phyloP scores from a whole-genome alignment of 1,140 invertebrate genomes.

The Temnothorax longispinosus region DNA sequence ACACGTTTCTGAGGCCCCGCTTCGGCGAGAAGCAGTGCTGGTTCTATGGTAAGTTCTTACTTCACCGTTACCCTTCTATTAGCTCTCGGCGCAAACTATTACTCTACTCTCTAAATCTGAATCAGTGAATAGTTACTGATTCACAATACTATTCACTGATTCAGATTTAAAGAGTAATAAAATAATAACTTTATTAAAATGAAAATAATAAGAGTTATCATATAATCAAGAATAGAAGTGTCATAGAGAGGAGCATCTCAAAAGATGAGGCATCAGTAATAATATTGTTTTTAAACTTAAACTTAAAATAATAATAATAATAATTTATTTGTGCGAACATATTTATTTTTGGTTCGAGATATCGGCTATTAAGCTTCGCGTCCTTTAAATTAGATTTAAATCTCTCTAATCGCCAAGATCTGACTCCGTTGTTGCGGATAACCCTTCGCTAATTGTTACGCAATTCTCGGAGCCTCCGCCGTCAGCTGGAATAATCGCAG shows the following conservation, averaged over 20 bases:
- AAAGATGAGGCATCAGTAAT: not conserved
- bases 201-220: not conserved
- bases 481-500: slow-evolving; percentile 33
- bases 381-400: not conserved
- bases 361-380: not conserved
- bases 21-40: slow-evolving; percentile 92
- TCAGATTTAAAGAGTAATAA: not conserved
- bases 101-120: too few relatives aligned
- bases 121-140: too few relatives aligned
- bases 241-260: not conserved
- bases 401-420: slow-evolving; percentile 7
- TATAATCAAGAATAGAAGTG: not conserved
- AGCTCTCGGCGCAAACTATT: too few relatives aligned
- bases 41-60: slow-evolving; percentile 89
- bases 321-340: not conserved
- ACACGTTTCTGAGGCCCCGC: slow-evolving; percentile 89
- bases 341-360: not conserved
- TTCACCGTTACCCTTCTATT: not conserved
- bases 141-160: too few relatives aligned
- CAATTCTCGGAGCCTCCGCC: slow-evolving; percentile 30
- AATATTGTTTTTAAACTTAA: not conserved
- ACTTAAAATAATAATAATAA: not conserved
- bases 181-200: not conserved
- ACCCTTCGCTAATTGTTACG: slow-evolving; percentile 21
- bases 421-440: slow-evolving; percentile 28